A percentile compares a stretch with the other conserved stretches of the same genome.
These are phyloP conservation scores for Synergus umbraculus DNA, from an alignment of 2,888 invertebrate genomes.

Conservation along the genomic window DNA sequence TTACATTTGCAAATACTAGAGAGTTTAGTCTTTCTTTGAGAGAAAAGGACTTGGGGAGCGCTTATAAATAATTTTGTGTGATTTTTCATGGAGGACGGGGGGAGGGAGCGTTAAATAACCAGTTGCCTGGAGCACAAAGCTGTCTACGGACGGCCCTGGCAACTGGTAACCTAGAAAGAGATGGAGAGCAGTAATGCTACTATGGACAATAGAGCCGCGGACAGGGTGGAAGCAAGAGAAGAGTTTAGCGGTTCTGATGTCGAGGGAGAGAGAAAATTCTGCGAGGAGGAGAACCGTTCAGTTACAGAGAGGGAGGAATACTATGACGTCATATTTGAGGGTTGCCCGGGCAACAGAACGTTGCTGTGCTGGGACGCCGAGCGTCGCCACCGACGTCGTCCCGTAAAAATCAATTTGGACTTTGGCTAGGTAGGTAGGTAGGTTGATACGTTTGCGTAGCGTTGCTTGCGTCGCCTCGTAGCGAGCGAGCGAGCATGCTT, in stretches of 20 bases:
- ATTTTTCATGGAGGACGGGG: conserved; percentile 18
- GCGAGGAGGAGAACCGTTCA: conserved; percentile 44
- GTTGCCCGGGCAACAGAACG: conserved; percentile 74
- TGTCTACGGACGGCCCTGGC: conserved; percentile 33
- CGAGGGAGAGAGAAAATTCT: conserved; percentile 28
- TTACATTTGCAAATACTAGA: not conserved
- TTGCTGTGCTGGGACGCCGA: conserved; percentile 68
- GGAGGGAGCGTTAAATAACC: conserved; percentile 4
- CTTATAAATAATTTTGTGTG: conserved; percentile 33
- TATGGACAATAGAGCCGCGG: conserved; percentile 36
- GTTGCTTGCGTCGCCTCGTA: conserved; percentile 51
- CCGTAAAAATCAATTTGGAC: conserved; percentile 77
- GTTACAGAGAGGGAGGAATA: conserved; percentile 46
- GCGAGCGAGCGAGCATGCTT: conserved; percentile 57
- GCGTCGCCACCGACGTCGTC: conserved; percentile 73
- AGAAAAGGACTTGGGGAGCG: conserved; percentile 11
- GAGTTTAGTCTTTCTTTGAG: not conserved
- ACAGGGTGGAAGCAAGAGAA: conserved; percentile 26
- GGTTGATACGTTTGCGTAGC: conserved; percentile 54
- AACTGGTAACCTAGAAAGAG: conserved; percentile 40
- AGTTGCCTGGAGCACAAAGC: conserved; percentile 26
- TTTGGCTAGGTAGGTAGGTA: conserved; percentile 66
- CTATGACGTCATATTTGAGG: conserved; percentile 70
- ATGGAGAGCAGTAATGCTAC: conserved; percentile 37
- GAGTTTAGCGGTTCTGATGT: conserved; percentile 38